phyloP scores from a whole-genome alignment of 2,797 vertebrate genomes.

The Alectoris magna region DNA sequence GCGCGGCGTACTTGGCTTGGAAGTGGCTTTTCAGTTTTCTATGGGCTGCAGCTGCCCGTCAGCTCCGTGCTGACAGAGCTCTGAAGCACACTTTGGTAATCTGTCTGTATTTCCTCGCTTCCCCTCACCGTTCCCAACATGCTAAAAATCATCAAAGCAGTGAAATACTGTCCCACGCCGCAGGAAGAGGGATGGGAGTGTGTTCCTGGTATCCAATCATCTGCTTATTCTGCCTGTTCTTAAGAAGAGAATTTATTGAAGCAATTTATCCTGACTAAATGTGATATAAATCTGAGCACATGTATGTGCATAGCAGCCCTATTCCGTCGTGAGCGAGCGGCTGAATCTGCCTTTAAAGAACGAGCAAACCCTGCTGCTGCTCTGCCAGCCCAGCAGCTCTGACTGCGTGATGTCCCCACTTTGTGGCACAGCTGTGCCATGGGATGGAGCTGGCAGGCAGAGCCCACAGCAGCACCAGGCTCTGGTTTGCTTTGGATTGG shows the following conservation, averaged over 20 bases:
- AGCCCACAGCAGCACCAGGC: background rate
- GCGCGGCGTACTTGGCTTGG: background rate
- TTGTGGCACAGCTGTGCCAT: background rate
- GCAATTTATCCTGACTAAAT: conserved; percentile 78
- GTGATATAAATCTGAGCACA: conserved; percentile 75
- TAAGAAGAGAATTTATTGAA: conserved; percentile 75
- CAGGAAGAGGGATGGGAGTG: conserved; percentile 52
- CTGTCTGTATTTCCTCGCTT: conserved; percentile 21
- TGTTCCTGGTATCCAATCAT: conserved; percentile 65
- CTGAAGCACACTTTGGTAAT: background rate
- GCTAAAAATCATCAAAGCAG: conserved; percentile 46
- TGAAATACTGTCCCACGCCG: conserved; percentile 41
- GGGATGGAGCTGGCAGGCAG: background rate
- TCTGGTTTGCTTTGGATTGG: background rate
- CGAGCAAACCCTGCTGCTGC: background rate
- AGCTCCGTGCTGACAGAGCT: conserved; percentile 18
- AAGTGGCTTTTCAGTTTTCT: background rate
- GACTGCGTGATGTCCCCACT: background rate
- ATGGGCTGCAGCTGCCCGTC: background rate
- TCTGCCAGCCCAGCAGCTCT: background rate
- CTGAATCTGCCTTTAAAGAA: background rate
- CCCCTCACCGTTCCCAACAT: conserved; percentile 27
- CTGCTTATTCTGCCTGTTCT: conserved; percentile 65
- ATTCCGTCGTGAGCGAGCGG: background rate
- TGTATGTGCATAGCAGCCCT: background rate